These are phyloP conservation scores for Mylabris phalerata DNA, from an alignment of 1,140 invertebrate genomes.

Conservation along the genomic window DNA sequence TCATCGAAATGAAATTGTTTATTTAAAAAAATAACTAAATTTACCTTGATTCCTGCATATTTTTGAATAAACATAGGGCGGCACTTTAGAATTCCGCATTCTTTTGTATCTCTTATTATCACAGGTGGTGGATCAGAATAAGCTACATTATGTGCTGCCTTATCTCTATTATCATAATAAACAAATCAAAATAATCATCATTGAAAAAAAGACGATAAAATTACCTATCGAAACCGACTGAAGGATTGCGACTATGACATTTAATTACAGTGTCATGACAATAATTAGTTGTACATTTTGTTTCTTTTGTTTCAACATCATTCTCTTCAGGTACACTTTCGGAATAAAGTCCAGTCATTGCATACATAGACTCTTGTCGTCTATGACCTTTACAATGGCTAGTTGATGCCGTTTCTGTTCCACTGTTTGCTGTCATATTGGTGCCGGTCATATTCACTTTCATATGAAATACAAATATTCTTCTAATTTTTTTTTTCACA, in stretches of 20 bases:
- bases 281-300: conserved; percentile 34
- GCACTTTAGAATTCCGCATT: conserved; percentile 77
- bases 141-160: conserved; percentile 25
- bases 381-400: conserved; percentile 49
- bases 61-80: conserved; percentile 72
- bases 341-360: conserved; percentile 77
- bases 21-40: background rate
- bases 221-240: conserved; percentile 62
- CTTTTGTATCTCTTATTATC: conserved; percentile 44
- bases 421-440: too few species aligned
- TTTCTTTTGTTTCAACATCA: conserved; percentile 40
- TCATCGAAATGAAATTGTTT: background rate
- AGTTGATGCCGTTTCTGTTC: too few species aligned
- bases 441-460: too few species aligned
- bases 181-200: conserved; percentile 2
- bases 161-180: conserved; percentile 18
- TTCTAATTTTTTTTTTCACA: too few species aligned
- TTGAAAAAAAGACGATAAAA: conserved; percentile 6
- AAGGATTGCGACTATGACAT: conserved; percentile 71
- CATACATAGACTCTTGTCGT: conserved; percentile 78
- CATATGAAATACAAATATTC: too few species aligned
- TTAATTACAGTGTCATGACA: conserved; percentile 55
- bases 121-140: conserved; percentile 44
- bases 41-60: conserved; percentile 77
- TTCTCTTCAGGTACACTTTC: conserved; percentile 54